Base-by-base conservation (phyloP, 2,888 invertebrate species). In the Dolomedes plantarius region DNA sequence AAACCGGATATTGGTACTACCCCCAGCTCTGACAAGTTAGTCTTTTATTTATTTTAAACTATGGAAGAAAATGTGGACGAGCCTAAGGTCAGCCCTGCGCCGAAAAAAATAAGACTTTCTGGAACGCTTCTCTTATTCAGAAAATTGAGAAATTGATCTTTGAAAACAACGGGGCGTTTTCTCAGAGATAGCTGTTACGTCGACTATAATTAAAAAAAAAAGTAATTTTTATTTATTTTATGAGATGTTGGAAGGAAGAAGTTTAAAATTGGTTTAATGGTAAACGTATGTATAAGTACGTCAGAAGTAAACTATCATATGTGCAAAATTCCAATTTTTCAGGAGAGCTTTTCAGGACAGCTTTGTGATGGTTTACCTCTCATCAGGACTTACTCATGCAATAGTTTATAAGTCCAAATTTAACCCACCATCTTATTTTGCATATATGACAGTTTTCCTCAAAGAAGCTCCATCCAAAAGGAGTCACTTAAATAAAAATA, bases 1-100 rank as follows among this genome's bases (percentile, higher is more conserved):
- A 39, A 62, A 65, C 75, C 79, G 86, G 86, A 86, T 86, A 86
- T 86, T 80, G 86, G 80, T 23, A 56, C 56, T 56, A 41, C 36
- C 16, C 28, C 65, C n/a, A 39, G 41, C 69, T 23, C 69, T 71
- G 67, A 32, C 67, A 56, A 56, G 19, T 19, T 19, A 56, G 56
- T 56, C 19, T 23, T 56, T 56, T 56, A 23, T 56, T 56, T 56
- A 56, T 56, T 56, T 56, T 56, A 56, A 56, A 56, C 56, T 56
- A 56, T 56, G 23, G 23, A 56, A 56, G 56, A 56, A 46, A 56
- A 56, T 56, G 56, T 56, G 19, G 56, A 56, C 23, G 19, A 23
- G 23, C 56, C 56, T 56, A 23, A 56, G 56, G 56, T 56, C 46
- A 56, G 19, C 23, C 11, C 46, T 16, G 16, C 23, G 11, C 56